Conservation (phyloP, 2,113 vertebrate genomes). For the Tor tambroides region DNA sequence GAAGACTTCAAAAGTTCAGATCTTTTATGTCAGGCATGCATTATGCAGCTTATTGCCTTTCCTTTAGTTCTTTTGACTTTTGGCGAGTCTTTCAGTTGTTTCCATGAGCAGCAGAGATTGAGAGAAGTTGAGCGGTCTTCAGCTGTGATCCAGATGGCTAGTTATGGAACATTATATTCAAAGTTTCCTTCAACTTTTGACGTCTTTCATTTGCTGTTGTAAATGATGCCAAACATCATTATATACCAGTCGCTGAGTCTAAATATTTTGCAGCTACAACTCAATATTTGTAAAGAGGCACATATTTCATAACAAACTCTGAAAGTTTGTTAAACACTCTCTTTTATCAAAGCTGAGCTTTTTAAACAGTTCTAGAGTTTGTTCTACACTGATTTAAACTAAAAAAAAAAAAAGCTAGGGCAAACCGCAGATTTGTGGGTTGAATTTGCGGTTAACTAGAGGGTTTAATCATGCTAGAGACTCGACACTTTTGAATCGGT, state of each 20-base stretch:
- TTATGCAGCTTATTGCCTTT: not conserved
- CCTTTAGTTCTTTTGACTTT: not conserved
- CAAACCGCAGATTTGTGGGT: not conserved
- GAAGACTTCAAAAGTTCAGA: not conserved
- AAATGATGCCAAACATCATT: not conserved
- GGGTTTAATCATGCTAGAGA: not conserved
- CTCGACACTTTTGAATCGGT: not conserved
- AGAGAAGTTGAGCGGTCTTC: slow-evolving; percentile 13
- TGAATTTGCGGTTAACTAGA: not conserved
- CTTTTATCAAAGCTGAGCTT: not conserved
- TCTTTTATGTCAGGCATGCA: not conserved
- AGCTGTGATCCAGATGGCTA: slow-evolving; percentile 32
- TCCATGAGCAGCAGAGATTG: not conserved
- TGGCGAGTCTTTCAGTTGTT: not conserved
- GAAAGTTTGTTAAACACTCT: not conserved
- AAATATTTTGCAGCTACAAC: not conserved
- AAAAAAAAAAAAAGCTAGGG: not conserved
- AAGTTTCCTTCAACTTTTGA: not conserved
- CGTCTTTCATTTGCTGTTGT: not conserved
- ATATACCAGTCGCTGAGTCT: not conserved
- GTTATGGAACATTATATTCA: slow-evolving; percentile 2
- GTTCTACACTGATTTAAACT: not conserved
- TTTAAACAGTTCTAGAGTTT: not conserved
- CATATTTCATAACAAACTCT: not conserved
- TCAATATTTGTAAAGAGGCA: not conserved